Conservation (phyloP, 2,888 invertebrate genomes). For the Hirtodrosophila alboralis region DNA sequence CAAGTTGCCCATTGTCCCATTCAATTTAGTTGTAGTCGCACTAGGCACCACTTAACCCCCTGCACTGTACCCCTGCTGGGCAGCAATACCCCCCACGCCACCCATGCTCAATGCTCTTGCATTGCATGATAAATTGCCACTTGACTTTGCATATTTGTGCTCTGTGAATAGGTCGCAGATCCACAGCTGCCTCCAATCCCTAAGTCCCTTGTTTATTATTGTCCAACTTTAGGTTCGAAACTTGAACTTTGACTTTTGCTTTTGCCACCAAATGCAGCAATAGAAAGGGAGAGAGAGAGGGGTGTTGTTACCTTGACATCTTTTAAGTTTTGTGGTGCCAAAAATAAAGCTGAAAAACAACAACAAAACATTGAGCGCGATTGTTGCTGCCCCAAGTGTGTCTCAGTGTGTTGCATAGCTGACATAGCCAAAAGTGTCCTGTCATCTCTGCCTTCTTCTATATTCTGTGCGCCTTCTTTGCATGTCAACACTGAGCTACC, state of each 20-base stretch:
- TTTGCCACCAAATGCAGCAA: slow-evolving; percentile 7
- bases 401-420: slow-evolving; percentile 39
- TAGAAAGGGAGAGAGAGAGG: too few relatives aligned
- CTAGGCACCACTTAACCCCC: slow-evolving; percentile 67
- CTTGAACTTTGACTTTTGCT: slow-evolving; percentile 68
- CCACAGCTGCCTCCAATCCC: slow-evolving; percentile 19
- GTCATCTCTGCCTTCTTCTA: slow-evolving; percentile 46
- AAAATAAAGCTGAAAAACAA: slow-evolving; percentile 48
- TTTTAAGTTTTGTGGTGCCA: slow-evolving; percentile 45
- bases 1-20: slow-evolving; percentile 33
- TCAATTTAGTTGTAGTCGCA: slow-evolving; percentile 63
- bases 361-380: slow-evolving; percentile 20
- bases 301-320: slow-evolving; percentile 66
- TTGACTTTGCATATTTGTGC: slow-evolving; percentile 77
- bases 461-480: slow-evolving; percentile 6
- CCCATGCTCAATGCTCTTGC: slow-evolving; percentile 32
- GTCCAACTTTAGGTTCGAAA: slow-evolving; percentile 52
- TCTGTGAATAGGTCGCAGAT: slow-evolving; percentile 35
- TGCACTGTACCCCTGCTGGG: slow-evolving; percentile 20
- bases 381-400: slow-evolving; percentile 20
- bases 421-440: slow-evolving; percentile 72
- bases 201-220: slow-evolving; percentile 45
- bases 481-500: slow-evolving; percentile 49
- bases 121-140: slow-evolving; percentile 77
- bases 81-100: slow-evolving; percentile 9